phyloP scores from a whole-genome alignment of 2,888 invertebrate genomes.

The Notodonta dromedarius region DNA sequence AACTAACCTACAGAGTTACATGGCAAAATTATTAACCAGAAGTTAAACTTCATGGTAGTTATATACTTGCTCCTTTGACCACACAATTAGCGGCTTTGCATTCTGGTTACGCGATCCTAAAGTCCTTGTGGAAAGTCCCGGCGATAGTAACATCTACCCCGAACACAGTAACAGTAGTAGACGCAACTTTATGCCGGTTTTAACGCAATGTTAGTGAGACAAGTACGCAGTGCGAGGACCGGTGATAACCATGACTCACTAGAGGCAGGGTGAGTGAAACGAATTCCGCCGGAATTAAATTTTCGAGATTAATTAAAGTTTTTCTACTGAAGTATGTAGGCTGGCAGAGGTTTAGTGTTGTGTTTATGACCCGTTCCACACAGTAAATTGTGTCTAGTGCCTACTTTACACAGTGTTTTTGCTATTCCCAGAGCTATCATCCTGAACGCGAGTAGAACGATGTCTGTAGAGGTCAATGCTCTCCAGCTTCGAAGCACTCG shows the following conservation, averaged over 20 bases:
- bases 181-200: background rate
- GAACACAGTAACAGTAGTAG: background rate
- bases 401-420: no score
- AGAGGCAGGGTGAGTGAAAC: background rate
- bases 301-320: background rate
- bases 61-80: no score
- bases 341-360: background rate
- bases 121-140: background rate
- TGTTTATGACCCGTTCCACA: background rate
- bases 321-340: background rate
- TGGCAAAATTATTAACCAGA: no score
- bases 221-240: background rate
- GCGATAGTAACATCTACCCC: background rate
- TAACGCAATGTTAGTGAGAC: background rate
- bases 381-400: background rate
- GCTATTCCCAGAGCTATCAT: no score
- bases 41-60: no score
- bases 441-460: no score
- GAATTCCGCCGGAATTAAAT: background rate
- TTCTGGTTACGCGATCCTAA: background rate
- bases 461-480: no score
- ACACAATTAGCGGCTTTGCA: background rate
- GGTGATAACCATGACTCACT: background rate
- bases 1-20: no score
- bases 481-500: no score